Conservation (phyloP, 2,888 invertebrate genomes). For the Cetonia aurata region DNA sequence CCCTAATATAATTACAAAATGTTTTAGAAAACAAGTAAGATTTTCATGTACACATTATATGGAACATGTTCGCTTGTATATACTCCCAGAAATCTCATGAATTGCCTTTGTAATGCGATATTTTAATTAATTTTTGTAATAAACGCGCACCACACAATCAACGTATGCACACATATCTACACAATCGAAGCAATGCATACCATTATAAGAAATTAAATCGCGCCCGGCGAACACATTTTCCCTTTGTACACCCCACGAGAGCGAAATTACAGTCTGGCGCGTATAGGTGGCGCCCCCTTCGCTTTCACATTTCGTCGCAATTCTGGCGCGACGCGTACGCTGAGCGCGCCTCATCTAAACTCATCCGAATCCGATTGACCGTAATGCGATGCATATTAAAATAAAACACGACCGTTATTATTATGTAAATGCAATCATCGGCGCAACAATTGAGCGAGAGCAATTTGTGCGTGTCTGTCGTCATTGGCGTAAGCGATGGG, state of each 20-base stretch:
- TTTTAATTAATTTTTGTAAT: too few relatives aligned
- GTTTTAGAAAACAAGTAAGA: too few relatives aligned
- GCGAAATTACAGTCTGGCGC: slow-evolving; percentile 29
- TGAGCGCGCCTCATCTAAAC: background rate
- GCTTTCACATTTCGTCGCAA: slow-evolving; percentile 2
- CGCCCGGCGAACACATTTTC: background rate
- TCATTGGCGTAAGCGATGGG: slow-evolving; percentile 31
- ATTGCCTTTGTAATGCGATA: too few relatives aligned
- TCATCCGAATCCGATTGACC: slow-evolving; percentile 45
- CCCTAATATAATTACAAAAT: slow-evolving; percentile 7
- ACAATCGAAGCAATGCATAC: background rate
- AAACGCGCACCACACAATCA: too few relatives aligned
- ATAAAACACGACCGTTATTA: slow-evolving; percentile 52
- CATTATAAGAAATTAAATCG: slow-evolving; percentile 3
- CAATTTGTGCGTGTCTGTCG: slow-evolving; percentile 52
- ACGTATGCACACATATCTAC: too few relatives aligned
- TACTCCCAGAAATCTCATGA: too few relatives aligned
- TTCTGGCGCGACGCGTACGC: slow-evolving; percentile 3
- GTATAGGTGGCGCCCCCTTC: slow-evolving; percentile 18
- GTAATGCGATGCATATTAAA: slow-evolving; percentile 52
- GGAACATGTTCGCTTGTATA: too few relatives aligned
- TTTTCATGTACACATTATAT: too few relatives aligned
- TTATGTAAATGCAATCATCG: slow-evolving; percentile 53
- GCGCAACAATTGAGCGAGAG: slow-evolving; percentile 51
- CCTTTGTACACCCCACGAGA: background rate